Conservation (phyloP, 2,797 vertebrate species). For the Phaenicophaeus curvirostris region DNA sequence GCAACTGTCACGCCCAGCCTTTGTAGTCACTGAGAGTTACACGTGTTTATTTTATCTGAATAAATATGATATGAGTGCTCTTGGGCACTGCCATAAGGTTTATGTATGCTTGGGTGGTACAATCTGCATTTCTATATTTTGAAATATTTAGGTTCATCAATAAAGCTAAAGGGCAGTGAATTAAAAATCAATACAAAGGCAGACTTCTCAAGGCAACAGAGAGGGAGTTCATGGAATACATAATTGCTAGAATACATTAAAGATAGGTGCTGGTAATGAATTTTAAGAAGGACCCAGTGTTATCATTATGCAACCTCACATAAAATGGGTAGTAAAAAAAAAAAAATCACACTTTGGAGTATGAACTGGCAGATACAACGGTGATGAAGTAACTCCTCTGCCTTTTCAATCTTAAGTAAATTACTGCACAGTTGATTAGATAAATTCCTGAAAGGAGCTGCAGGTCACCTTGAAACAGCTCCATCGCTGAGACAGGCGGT, state of each 20-base stretch:
- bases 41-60: constrained; percentile 10
- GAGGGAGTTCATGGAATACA: background rate
- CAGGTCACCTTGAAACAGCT: constrained; percentile 33
- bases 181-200: constrained; percentile 67
- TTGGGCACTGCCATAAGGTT: background rate
- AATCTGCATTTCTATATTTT: constrained; percentile 27
- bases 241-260: constrained; percentile 30
- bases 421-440: constrained; percentile 36
- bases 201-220: constrained; percentile 57
- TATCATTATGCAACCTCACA: background rate
- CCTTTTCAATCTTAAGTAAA: constrained; percentile 39
- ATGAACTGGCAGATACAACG: constrained; percentile 43
- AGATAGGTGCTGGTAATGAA: background rate
- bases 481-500: rapidly evolving
- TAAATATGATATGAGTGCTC: constrained; percentile 8
- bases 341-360: background rate
- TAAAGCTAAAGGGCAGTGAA: constrained; percentile 59
- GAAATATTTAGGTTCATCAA: constrained; percentile 59
- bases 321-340: background rate
- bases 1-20: background rate
- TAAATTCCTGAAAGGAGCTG: constrained; percentile 22
- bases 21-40: background rate
- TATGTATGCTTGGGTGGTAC: background rate
- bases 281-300: constrained; percentile 19
- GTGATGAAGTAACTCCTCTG: constrained; percentile 40